phyloP scores from a whole-genome alignment of 2,113 vertebrate species.

The Struthio camelus region DNA sequence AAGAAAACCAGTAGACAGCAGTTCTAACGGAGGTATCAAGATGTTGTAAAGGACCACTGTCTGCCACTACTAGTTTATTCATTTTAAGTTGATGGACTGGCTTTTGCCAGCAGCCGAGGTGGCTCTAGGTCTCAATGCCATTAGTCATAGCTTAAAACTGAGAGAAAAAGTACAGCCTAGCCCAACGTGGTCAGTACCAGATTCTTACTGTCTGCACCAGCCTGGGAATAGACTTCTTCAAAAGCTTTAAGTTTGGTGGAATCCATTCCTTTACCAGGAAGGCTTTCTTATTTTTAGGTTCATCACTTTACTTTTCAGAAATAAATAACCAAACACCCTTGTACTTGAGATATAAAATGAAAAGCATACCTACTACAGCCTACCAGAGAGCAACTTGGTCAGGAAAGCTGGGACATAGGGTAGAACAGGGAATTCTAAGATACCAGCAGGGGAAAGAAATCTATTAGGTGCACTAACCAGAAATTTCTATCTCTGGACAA shows the following conservation, averaged over 20 bases:
- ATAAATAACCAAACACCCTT: not conserved
- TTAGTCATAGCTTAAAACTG: not conserved
- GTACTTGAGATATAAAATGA: not conserved
- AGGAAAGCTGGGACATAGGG: not conserved
- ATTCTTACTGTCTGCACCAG: not conserved
- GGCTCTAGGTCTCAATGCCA: not conserved
- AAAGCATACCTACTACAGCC: not conserved
- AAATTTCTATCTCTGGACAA: not conserved
- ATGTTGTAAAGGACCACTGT: not conserved
- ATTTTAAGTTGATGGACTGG: not conserved
- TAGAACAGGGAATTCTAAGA: not conserved
- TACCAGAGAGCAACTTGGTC: not conserved
- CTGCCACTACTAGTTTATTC: not conserved
- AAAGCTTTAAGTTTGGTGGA: not conserved
- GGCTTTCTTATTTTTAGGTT: not conserved
- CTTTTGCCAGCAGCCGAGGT: not conserved
- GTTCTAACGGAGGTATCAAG: not conserved
- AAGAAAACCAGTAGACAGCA: not conserved
- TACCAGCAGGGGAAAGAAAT: not conserved
- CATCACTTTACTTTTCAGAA: not conserved
- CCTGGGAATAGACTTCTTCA: not conserved
- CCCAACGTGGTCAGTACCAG: accelerated
- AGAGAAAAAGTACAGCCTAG: not conserved
- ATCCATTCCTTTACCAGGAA: not conserved
- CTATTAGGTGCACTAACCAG: not conserved